Evolutionary conservation across 2,797 vertebrate species (phyloP), one percentile per base, ranked within the genome.

Genomic region (Balearica regulorum): DNA sequence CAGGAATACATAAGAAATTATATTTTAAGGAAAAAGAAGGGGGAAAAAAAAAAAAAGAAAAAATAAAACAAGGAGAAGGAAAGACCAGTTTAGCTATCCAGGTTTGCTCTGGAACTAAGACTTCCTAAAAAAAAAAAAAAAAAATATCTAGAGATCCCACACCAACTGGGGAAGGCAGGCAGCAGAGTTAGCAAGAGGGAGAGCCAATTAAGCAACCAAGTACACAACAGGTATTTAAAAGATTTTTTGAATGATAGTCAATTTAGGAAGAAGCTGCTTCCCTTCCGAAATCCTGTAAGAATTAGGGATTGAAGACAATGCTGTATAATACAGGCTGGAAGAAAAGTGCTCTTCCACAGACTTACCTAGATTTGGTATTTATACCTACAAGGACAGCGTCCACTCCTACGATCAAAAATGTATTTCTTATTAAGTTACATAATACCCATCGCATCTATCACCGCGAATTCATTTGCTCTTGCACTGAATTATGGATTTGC

Each of bases 351-450:
- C 64, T 89, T 94, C 85, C 78, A 58, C 87, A 79, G 94, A 96
- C 86, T 28, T 83, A 96, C 94, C 96, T 93, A 92, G 96, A 94
- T 92, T 78, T 77, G 66, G 44, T 92, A 94, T 72, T 83, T 92
- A 28, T 94, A 94, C 95, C 94, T 93, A 92, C 90, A 87, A 94
- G 93, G 62, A 14, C 14, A 75, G 89, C 6, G 87, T 70, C 83
- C 90, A 51, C 95, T 96, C 83, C 93, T 81, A 88, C 29, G 6
- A 54, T 92, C 96, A 93, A 91, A 96, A 95, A 95, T 62, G 77
- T 97, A 96, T 97, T 97, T 98, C 97, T 97, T 89, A 97, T 95
- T 91, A 95, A 97, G 90, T 97, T 96, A 96, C 92, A 96, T 91
- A 96, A 96, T 66, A 72, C 83, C 70, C 87, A 60, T 85, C 93